These are phyloP conservation scores for Nyctibius grandis DNA, from an alignment of 2,797 vertebrate genomes.

Conservation along the genomic window DNA sequence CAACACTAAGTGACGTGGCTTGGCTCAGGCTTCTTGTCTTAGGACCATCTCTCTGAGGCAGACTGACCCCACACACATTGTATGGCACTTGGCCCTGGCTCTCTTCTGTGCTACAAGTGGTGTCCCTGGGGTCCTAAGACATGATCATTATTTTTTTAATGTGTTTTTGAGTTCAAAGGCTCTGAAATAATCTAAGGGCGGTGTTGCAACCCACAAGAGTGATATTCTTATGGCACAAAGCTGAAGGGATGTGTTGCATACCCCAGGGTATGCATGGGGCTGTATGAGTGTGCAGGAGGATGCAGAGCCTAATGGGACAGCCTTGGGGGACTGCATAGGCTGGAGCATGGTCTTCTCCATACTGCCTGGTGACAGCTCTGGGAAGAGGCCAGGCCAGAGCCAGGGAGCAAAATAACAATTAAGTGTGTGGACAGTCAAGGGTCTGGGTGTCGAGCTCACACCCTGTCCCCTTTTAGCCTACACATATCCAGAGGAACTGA, in stretches of 20 bases:
- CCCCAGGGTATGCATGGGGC: not conserved
- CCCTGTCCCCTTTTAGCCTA: not conserved
- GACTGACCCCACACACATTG: not conserved
- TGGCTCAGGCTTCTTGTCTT: not conserved
- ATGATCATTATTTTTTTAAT: not conserved
- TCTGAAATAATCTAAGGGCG: not conserved
- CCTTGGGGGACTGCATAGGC: not conserved
- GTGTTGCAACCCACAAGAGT: not conserved
- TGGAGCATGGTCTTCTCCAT: not conserved
- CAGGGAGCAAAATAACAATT: not conserved
- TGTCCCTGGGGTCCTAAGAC: not conserved
- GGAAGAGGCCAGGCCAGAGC: not conserved
- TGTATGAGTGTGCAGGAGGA: not conserved
- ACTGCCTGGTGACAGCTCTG: not conserved
- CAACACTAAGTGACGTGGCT: fast-evolving
- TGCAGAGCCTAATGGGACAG: not conserved
- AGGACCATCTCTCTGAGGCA: not conserved
- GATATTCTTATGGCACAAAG: not conserved
- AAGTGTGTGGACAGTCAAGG: not conserved
- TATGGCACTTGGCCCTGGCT: not conserved
- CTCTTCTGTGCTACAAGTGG: not conserved
- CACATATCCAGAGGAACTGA: not conserved
- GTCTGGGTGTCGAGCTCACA: fast-evolving
- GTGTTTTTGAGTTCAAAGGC: not conserved
- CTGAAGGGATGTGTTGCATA: not conserved